Evolutionary conservation across 2,797 vertebrate species (phyloP), one percentile per base, ranked within the genome.

Genomic region (Liparis tanakae): DNA sequence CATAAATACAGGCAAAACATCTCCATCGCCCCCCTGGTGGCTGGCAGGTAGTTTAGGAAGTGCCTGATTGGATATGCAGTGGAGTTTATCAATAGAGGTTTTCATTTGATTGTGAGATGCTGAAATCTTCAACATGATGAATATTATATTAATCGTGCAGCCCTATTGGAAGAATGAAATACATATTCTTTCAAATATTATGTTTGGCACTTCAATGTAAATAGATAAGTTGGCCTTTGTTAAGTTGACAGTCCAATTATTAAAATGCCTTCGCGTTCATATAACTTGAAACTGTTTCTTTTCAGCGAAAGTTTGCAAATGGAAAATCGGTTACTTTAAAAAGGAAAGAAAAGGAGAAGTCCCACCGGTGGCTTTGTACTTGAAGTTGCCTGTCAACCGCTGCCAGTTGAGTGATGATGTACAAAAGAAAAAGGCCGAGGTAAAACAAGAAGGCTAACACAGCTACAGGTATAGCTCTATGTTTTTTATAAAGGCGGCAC

Each of bases 391-490:
- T 78, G 56, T 56, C 60, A 44, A 1, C 55, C 5, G 58, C 54
- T 72, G 50, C 51, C 44, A 69, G 64, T 1, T 17, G 72, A 75
- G 41, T 71, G 59, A 51, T 62, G 62, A 72, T 33, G 30, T 25
- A 37, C 25, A 30, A 30, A 30, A 30, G 25, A 30, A 30, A n/a
- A 64, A 7, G 36, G 22, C 9, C 30, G 34, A 55, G 67, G 57
- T 43, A 50, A 56, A 6, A 67, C 51, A 63, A 64, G 67, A 58
- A 36, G 53, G 25, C 41, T 34, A 51, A 53, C 66, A 22, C 36
- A 56, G 58, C 5, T 25, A 59, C 3, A 58, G 55, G 15, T 76
- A 13, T 6, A 75, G 41, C 56, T 25, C 63, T 18, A 6, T n/a
- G 14, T n/a, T 56, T 56, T 51, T 33, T 30, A 55, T 30, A 44